phyloP scores from a whole-genome alignment of 2,113 vertebrate genomes.

The Penelope pileata region DNA sequence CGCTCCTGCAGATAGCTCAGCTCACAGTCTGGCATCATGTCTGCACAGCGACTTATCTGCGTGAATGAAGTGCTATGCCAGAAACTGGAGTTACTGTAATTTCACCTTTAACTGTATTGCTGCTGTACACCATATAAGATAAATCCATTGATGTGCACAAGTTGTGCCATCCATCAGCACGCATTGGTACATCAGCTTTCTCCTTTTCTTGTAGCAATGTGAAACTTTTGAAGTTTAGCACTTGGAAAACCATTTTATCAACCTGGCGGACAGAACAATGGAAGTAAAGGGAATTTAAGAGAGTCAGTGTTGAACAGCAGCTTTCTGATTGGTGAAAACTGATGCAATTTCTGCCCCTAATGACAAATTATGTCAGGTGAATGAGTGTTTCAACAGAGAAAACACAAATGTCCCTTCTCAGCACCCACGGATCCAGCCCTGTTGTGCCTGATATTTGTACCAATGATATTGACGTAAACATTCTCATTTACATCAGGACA shows the following conservation, averaged over 20 bases:
- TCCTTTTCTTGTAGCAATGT: neutral
- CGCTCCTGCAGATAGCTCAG: neutral
- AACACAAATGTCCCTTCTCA: neutral
- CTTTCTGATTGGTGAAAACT: neutral
- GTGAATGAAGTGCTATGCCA: rapidly evolving
- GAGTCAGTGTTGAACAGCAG: rapidly evolving
- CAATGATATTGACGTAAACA: neutral
- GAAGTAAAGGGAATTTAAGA: rapidly evolving
- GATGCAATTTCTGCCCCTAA: neutral
- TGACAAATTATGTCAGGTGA: neutral
- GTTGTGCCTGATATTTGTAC: rapidly evolving
- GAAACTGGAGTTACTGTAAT: rapidly evolving
- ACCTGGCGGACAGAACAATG: rapidly evolving
- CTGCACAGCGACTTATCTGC: neutral
- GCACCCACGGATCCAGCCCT: rapidly evolving
- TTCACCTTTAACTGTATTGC: neutral
- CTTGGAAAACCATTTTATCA: neutral
- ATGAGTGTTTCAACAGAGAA: neutral
- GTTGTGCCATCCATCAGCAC: neutral
- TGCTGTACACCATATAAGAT: rapidly evolving
- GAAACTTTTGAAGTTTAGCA: neutral
- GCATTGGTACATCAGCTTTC: rapidly evolving
- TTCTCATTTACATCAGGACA: neutral
- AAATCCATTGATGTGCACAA: neutral
- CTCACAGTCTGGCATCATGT: neutral